phyloP scores from a whole-genome alignment of 2,888 invertebrate species.

The Dryocosmus kuriphilus region DNA sequence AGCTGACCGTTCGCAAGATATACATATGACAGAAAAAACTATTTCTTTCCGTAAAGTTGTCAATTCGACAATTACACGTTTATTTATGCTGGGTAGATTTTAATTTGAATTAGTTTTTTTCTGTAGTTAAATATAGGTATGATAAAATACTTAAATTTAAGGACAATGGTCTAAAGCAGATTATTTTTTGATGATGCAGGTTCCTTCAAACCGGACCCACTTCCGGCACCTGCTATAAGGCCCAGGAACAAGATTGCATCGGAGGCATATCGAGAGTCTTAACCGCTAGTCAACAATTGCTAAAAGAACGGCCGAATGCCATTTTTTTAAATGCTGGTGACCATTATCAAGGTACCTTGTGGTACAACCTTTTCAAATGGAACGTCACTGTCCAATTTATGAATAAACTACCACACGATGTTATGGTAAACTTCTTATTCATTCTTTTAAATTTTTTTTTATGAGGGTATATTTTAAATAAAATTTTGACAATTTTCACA shows the following conservation, averaged over 20 bases:
- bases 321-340: constrained; percentile 90
- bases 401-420: constrained; percentile 87
- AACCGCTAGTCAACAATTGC: constrained; percentile 75
- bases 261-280: constrained; percentile 86
- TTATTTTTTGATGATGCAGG: constrained; percentile 73
- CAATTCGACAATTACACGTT: no score
- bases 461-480: background rate
- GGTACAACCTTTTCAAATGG: constrained; percentile 88
- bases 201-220: constrained; percentile 81
- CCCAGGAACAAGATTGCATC: constrained; percentile 80
- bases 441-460: background rate
- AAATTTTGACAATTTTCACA: background rate
- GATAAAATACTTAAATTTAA: background rate
- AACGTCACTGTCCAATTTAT: constrained; percentile 87
- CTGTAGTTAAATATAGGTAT: background rate
- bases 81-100: background rate
- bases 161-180: background rate
- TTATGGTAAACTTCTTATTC: constrained; percentile 81
- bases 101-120: background rate
- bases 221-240: constrained; percentile 79
- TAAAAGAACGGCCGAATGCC: constrained; percentile 80
- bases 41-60: no score
- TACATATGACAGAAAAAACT: no score
- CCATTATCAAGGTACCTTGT: constrained; percentile 91
- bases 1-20: no score